Evolutionary conservation across 92 coral and sea anemone species (phyloP).

Genomic region (Montipora capitata): DNA sequence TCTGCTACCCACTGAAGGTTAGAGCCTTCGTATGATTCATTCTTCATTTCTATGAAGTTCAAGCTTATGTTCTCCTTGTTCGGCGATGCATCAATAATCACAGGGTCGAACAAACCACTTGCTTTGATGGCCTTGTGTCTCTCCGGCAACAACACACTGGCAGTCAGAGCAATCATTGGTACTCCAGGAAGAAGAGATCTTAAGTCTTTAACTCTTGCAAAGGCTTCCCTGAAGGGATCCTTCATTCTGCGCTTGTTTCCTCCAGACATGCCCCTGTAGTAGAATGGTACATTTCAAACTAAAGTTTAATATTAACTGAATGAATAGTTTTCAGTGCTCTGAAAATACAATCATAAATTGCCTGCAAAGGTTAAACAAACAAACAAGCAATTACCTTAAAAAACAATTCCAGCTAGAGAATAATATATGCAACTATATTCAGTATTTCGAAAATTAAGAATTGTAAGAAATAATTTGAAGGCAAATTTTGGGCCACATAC

Average conservation of each 20-base stretch:
- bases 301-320: not conserved
- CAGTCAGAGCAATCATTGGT: constrained; percentile 61
- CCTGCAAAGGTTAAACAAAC: not conserved
- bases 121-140: constrained; percentile 40
- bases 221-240: constrained; percentile 68
- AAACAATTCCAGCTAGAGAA: not conserved
- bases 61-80: constrained; percentile 59
- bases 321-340: not conserved
- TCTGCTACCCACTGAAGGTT: constrained; percentile 62
- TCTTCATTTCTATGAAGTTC: not conserved
- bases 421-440: not conserved
- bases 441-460: not conserved
- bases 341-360: too few relatives aligned
- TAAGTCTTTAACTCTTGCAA: constrained; percentile 58
- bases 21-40: not conserved
- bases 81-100: constrained; percentile 44
- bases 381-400: not conserved
- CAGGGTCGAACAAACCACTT: constrained; percentile 45
- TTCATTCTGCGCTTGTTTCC: not conserved
- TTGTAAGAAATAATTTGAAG: too few relatives aligned
- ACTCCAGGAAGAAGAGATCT: constrained; percentile 43
- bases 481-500: too few relatives aligned
- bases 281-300: not conserved
- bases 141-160: constrained; percentile 48
- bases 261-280: not conserved